Evolutionary conservation across 2,888 invertebrate species (phyloP), one percentile per base, ranked within the genome.

Genomic region (Digitonthophagus gazella): DNA sequence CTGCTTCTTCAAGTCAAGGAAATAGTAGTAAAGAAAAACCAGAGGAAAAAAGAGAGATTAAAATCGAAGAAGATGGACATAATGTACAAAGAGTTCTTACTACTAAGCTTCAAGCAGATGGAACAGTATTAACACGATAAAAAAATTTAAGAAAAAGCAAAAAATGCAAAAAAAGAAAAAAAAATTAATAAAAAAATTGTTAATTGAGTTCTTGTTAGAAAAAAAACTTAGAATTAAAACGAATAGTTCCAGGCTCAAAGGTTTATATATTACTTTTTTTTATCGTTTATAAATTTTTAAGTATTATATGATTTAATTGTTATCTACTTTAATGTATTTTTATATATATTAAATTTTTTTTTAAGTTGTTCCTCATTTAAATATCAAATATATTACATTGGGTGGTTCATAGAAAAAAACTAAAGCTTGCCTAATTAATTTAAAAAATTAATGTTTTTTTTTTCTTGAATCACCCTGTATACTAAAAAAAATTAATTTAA

Each of bases 1-100:
- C 74, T 6, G 61, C 61, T 16, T 61, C 61, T 16, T 74, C 74
- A 44, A 73, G 73, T 58, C 72, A 72, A 64, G 73, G 71, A 16
- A 54, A 57, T 6, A 67, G 54, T 19, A 54, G 57, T 55, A 69
- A 70, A 58, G 20, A 61, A 6, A 67, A 70, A 57, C 64, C 64
- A 20, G 6, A 28, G 1, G 65, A 63, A 22, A 67, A 65, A 22
- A 15, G 11, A 18, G 58, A 57, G n/a, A 57, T 22, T 55, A 70
- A 67, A 20, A 67, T 57, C 56, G 55, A 55, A 16, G 55, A 55
- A 15, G 18, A 14, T n/a, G 58, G 58, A 15, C n/a, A 20, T 18
- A 58, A 28, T 16, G 58, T 15, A 56, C 70, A 70, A 28, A 67
- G 70, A 22, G 66, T 58, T 6, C 58, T 65, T 18, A 67, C 67